phyloP scores from a whole-genome alignment of 2,888 invertebrate genomes.

The Amiota minor region DNA sequence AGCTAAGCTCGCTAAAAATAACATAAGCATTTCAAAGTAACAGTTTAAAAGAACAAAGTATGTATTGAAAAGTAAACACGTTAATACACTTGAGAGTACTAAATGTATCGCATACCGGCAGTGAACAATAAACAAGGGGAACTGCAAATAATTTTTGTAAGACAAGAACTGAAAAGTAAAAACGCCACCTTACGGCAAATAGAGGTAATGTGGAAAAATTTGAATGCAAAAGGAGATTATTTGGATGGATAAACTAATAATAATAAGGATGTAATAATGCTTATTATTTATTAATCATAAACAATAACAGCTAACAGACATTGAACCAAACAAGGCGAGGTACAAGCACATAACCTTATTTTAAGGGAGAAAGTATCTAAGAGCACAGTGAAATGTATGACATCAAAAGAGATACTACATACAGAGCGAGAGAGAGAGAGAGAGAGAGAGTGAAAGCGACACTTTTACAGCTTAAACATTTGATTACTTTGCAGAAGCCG shows the following conservation, averaged over 20 bases:
- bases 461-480: slow-evolving; percentile 28
- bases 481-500: slow-evolving; percentile 43
- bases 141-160: neutral
- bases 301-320: slow-evolving; percentile 1
- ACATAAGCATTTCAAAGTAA: too few species aligned
- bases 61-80: too few species aligned
- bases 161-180: neutral
- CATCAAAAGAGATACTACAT: slow-evolving; percentile 27
- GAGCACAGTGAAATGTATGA: neutral
- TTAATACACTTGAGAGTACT: too few species aligned
- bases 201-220: slow-evolving; percentile 32
- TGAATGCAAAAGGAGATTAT: neutral
- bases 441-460: slow-evolving; percentile 13
- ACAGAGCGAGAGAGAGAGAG: neutral
- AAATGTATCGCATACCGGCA: neutral
- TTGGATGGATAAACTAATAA: neutral
- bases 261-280: neutral
- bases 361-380: slow-evolving; percentile 24
- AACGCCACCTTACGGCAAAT: slow-evolving; percentile 48
- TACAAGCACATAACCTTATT: slow-evolving; percentile 38
- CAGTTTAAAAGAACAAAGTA: too few species aligned
- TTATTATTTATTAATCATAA: neutral
- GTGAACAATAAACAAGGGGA: slow-evolving; percentile 37
- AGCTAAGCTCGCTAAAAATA: too few species aligned
- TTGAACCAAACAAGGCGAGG: neutral